Evolutionary conservation across 2,113 vertebrate genomes (phyloP).

Genomic region (Poecilia latipinna): DNA sequence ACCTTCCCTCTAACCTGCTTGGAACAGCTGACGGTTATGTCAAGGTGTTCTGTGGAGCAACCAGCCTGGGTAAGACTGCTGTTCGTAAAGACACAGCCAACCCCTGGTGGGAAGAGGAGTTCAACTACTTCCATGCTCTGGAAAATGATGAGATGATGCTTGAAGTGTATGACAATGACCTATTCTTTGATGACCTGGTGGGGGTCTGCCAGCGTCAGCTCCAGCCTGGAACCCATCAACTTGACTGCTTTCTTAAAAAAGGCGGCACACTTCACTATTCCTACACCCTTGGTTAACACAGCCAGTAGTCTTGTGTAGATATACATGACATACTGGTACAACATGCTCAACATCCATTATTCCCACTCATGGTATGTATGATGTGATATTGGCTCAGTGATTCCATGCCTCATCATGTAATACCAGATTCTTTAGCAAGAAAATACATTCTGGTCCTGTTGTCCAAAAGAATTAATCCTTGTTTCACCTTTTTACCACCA

Average conservation of each 20-base stretch:
- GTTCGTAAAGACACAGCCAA: slow-evolving; percentile 15
- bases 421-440: neutral
- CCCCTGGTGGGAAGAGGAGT: slow-evolving; percentile 64
- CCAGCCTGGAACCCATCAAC: slow-evolving; percentile 22
- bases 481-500: neutral
- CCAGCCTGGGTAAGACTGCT: slow-evolving; percentile 26
- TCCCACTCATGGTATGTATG: neutral
- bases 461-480: neutral
- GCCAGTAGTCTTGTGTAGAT: too few relatives aligned
- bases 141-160: slow-evolving; percentile 32
- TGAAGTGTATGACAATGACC: slow-evolving; percentile 43
- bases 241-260: slow-evolving; percentile 44
- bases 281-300: slow-evolving; percentile 34
- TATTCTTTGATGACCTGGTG: slow-evolving; percentile 30
- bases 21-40: slow-evolving; percentile 53
- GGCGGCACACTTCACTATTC: slow-evolving; percentile 44
- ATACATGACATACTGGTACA: neutral
- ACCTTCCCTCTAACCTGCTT: slow-evolving; percentile 12
- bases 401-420: neutral
- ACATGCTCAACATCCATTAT: neutral
- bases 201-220: slow-evolving; percentile 46
- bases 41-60: slow-evolving; percentile 23
- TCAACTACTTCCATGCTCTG: slow-evolving; percentile 27
- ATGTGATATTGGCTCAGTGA: neutral
- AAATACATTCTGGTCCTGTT: neutral